A percentile compares a stretch with the other conserved stretches of the same genome.
Evolutionary conservation across 1,140 invertebrate genomes (phyloP).

Genomic region (Lepidostoma basale): DNA sequence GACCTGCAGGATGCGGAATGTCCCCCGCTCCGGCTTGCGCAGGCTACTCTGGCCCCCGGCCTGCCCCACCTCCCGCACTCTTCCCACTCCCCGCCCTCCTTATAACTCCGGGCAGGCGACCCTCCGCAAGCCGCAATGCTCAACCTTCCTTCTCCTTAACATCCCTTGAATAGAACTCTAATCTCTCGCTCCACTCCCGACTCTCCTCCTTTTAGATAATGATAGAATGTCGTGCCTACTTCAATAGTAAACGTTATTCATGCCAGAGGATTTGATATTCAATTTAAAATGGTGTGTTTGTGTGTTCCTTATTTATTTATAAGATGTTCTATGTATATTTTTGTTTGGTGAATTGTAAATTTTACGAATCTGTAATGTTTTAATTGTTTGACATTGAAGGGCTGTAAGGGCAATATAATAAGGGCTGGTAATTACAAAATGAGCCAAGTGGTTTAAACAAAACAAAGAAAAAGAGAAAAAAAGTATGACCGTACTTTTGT

Average conservation of each 20-base stretch:
- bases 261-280: conserved; percentile 20
- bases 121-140: neutral
- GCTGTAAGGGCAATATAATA: no score
- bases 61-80: neutral
- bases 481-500: no score
- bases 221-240: conserved; percentile 8
- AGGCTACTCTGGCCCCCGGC: neutral
- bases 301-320: no score
- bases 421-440: no score
- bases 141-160: no score
- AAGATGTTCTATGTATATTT: no score
- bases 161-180: no score
- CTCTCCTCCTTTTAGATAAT: conserved; percentile 11
- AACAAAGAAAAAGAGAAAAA: no score
- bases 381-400: no score
- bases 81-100: conserved; percentile 15
- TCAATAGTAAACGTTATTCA: neutral
- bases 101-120: neutral
- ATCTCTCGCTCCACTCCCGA: neutral
- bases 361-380: no score
- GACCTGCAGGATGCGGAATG: conserved; percentile 47
- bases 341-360: no score
- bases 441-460: no score
- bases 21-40: neutral
- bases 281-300: conserved; percentile 1